Conservation (phyloP, 2,888 invertebrate genomes). For the Athalia circularis region DNA sequence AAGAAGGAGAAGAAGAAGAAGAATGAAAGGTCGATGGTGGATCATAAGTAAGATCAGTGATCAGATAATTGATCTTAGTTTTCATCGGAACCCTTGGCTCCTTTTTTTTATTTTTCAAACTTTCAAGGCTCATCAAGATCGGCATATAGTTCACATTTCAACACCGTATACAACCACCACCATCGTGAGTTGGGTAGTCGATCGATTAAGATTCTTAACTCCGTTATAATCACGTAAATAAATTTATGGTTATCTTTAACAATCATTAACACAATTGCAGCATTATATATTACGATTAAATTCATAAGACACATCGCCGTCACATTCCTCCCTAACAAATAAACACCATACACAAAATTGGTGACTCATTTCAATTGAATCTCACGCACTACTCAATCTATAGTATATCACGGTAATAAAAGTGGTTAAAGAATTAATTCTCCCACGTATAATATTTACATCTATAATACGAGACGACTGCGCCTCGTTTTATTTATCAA, state of each 20-base stretch:
- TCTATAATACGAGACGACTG: no score
- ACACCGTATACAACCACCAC: not conserved
- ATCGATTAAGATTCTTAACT: no score
- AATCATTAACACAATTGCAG: not conserved
- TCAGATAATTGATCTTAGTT: conserved; percentile 52
- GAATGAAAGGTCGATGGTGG: not conserved
- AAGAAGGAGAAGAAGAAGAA: conserved; percentile 20
- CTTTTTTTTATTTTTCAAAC: not conserved
- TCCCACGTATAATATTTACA: no score
- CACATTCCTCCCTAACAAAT: not conserved
- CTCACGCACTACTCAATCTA: not conserved
- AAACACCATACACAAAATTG: not conserved
- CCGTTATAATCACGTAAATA: no score
- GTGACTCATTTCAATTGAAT: conserved; percentile 16
- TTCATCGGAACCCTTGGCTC: not conserved
- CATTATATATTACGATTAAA: not conserved
- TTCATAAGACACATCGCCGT: not conserved
- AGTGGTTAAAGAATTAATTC: no score
- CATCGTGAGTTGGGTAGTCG: no score
- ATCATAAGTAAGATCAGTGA: not conserved
- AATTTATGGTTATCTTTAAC: no score
- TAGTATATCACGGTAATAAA: no score
- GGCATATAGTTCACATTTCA: not conserved
- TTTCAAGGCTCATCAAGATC: no score
- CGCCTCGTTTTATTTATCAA: conserved; percentile 2